A percentile compares a stretch with the other conserved stretches of the same genome.
Conservation (phyloP, 2,888 invertebrate genomes). For the Hypsopygia costalis region DNA sequence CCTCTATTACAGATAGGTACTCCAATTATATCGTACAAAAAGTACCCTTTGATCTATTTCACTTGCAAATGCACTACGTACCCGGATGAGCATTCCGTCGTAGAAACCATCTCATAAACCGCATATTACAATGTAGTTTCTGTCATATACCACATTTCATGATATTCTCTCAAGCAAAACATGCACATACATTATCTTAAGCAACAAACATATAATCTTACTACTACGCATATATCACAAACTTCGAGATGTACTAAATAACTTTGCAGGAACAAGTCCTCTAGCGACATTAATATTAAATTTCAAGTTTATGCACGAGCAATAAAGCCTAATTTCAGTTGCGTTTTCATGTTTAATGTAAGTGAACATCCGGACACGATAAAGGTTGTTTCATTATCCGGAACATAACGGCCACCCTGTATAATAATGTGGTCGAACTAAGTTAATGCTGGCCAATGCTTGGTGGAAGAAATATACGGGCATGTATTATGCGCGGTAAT, state of each 20-base stretch:
- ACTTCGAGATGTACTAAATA: background rate
- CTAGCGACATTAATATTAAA: background rate
- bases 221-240: background rate
- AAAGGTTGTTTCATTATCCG: slow-evolving; percentile 43
- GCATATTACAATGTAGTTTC: too few species aligned
- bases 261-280: background rate
- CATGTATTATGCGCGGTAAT: background rate
- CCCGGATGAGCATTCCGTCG: too few species aligned
- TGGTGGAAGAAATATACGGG: slow-evolving; percentile 23
- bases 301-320: slow-evolving; percentile 5
- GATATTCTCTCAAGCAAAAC: background rate
- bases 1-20: too few species aligned
- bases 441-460: slow-evolving; percentile 31
- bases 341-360: slow-evolving; percentile 11
- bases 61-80: background rate
- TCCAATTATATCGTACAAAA: too few species aligned
- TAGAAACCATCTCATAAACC: too few species aligned
- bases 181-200: background rate
- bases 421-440: slow-evolving; percentile 36
- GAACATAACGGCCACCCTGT: slow-evolving; percentile 34
- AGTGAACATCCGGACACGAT: slow-evolving; percentile 30
- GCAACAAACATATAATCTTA: background rate
- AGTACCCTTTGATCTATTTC: slow-evolving; percentile 2
- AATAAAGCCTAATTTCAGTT: slow-evolving; percentile 8
- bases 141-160: too few species aligned